Percentiles rank a stretch among this genome's conserved stretches.
Conservation (phyloP, 2,888 invertebrate genomes). For the Phragmatobia fuliginosa region DNA sequence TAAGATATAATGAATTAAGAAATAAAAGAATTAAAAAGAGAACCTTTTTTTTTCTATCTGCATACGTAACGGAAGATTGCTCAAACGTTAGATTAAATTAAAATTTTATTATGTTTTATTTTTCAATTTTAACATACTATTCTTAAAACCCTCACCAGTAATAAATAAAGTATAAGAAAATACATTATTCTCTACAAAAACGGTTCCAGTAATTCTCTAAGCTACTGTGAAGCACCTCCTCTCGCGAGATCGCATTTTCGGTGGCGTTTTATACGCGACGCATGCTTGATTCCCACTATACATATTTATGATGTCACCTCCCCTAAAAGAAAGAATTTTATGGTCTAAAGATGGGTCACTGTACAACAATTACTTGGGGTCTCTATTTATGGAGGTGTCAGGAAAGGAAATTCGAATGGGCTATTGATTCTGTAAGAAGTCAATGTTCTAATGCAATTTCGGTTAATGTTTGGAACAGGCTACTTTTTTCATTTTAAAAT, state of each 20-base stretch:
- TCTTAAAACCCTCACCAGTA: too few species aligned
- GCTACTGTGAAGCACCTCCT: conserved; percentile 61
- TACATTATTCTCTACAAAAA: neutral
- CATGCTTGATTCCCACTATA: conserved; percentile 85
- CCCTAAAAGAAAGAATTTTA: conserved; percentile 74
- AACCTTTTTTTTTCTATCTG: too few species aligned
- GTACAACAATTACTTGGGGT: conserved; percentile 59
- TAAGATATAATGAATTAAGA: too few species aligned
- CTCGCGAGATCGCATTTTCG: conserved; percentile 84
- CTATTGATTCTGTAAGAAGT: conserved; percentile 14
- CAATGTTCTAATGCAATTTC: neutral
- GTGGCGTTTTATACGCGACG: conserved; percentile 84
- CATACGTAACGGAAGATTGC: too few species aligned
- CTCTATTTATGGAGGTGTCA: conserved; percentile 50
- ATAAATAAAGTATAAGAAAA: neutral
- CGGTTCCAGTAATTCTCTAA: conserved; percentile 53
- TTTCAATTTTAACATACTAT: too few species aligned
- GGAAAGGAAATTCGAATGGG: conserved; percentile 14
- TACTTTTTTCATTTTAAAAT: too few species aligned
- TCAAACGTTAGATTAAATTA: too few species aligned
- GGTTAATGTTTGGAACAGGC: neutral
- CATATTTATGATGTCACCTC: conserved; percentile 82
- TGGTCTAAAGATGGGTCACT: conserved; percentile 77
- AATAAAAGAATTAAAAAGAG: too few species aligned
- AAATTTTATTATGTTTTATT: too few species aligned